Base-by-base conservation (phyloP, 2,113 vertebrate genomes). In the Neopipo cinnamomea region DNA sequence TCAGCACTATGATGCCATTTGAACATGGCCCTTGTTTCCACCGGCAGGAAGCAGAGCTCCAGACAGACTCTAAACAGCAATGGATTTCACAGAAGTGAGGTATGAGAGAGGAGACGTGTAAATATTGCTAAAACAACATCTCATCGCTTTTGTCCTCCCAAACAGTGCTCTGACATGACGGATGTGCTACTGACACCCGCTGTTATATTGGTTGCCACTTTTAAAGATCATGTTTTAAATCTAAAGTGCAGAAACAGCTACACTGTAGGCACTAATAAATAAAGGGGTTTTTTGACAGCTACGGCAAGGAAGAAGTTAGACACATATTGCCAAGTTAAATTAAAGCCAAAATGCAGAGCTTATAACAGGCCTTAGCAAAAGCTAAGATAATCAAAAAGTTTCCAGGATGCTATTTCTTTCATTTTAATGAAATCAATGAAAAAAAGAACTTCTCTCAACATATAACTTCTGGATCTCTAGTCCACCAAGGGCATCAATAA, bases 211-310 rank as follows among this genome's bases (percentile, higher is more conserved):
- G 73, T 66, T 95, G 94, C 86, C 74, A 91, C 56, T 89, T 93
- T 56, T 58, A 85, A 92, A 96, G 72, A 96, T 85, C 70, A 61
- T 58, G 65, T 87, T 96, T 94, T 91, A 94, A 95, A 95, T 85
- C 68, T 44, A 21, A 86, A 90, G 66, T 24, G 47, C 88, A 91
- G 80, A 63, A 96, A 65, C 52, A 94, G 58, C 72, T 91, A 73
- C 76, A 5, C 5, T 35, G 85, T 71, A 71, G 82, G 61, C 49
- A 77, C 73, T 74, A 96, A 96, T 95, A 95, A 97, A 95, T 78
- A 92, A 93, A 87, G 41, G 44, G n/a, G 9, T 63, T 91, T 95
- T 95, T 85, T 74, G 93, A 93, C 88, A 95, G 72, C 65, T 61
- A 5, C 23, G 35, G 52, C 58, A 89, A 81, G 37, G 25, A 25